Percentiles rank a stretch among this genome's conserved stretches.
Evolutionary conservation across 2,888 invertebrate species (phyloP).

Genomic region (Limulus polyphemus): DNA sequence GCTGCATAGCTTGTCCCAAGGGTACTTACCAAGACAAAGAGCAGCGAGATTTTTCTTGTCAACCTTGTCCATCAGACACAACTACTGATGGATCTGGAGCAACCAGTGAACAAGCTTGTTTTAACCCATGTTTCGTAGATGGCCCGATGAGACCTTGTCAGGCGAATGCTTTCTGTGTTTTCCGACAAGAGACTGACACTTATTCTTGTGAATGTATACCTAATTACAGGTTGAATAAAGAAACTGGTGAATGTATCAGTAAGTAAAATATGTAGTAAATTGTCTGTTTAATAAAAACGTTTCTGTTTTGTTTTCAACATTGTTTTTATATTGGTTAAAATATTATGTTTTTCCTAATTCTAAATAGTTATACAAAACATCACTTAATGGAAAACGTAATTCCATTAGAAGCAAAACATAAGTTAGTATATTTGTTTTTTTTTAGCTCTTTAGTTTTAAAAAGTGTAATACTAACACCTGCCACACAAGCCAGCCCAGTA

Average conservation of each 20-base stretch:
- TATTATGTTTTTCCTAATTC: too few relatives aligned
- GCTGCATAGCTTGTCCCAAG: slow-evolving; percentile 76
- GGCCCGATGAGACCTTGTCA: slow-evolving; percentile 61
- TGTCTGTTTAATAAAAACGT: too few relatives aligned
- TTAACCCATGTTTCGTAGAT: slow-evolving; percentile 76
- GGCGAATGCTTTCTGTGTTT: slow-evolving; percentile 68
- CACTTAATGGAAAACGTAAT: too few relatives aligned
- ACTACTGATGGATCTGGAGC: slow-evolving; percentile 72
- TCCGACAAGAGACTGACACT: slow-evolving; percentile 66
- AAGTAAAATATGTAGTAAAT: slow-evolving; percentile 18
- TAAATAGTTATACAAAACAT: too few relatives aligned
- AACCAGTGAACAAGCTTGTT: slow-evolving; percentile 66
- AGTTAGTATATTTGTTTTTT: too few relatives aligned
- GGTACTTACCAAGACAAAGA: slow-evolving; percentile 80
- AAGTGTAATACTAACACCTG: too few relatives aligned
- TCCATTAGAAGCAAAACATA: too few relatives aligned
- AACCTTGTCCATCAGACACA: slow-evolving; percentile 77
- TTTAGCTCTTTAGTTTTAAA: too few relatives aligned
- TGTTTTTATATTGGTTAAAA: too few relatives aligned
- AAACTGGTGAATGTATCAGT: slow-evolving; percentile 46
- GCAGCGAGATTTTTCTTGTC: slow-evolving; percentile 66
- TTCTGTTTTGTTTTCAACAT: too few relatives aligned
- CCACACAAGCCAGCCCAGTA: too few relatives aligned
- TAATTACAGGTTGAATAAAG: slow-evolving; percentile 48
- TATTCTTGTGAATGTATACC: slow-evolving; percentile 87